Evolutionary conservation across 2,797 vertebrate species (phyloP).

Genomic region (Catharus ustulatus): DNA sequence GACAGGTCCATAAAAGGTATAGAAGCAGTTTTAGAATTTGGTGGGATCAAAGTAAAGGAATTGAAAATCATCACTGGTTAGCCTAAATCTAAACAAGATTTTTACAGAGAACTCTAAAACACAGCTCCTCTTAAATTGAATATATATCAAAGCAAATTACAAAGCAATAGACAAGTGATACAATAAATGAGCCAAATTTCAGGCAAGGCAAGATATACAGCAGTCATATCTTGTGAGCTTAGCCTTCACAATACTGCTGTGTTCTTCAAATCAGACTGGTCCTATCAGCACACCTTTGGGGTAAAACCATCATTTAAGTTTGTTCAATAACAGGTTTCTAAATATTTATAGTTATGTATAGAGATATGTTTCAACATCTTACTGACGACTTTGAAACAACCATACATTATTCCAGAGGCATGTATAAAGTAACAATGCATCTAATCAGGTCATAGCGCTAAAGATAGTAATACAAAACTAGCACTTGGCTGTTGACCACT

Average conservation of each 20-base stretch:
- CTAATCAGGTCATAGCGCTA: neutral
- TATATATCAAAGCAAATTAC: neutral
- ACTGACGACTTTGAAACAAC: neutral
- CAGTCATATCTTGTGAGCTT: neutral
- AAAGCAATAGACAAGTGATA: neutral
- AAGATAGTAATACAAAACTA: neutral
- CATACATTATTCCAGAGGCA: neutral
- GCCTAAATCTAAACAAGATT: neutral
- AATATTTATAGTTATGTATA: neutral
- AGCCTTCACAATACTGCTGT: neutral
- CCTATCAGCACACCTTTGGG: neutral
- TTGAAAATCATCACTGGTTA: neutral
- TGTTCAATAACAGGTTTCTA: neutral
- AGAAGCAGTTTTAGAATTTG: neutral
- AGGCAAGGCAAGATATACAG: neutral
- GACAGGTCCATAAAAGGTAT: neutral
- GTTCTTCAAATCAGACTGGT: neutral
- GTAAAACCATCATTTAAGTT: neutral
- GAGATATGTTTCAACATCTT: neutral
- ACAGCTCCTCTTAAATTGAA: neutral
- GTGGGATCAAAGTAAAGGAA: conserved; percentile 1
- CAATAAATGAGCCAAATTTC: neutral
- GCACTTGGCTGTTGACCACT: neutral
- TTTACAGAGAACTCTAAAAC: neutral
- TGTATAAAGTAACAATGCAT: neutral